Evolutionary conservation across 2,888 invertebrate genomes (phyloP).

Genomic region (Mycalesis mineus): DNA sequence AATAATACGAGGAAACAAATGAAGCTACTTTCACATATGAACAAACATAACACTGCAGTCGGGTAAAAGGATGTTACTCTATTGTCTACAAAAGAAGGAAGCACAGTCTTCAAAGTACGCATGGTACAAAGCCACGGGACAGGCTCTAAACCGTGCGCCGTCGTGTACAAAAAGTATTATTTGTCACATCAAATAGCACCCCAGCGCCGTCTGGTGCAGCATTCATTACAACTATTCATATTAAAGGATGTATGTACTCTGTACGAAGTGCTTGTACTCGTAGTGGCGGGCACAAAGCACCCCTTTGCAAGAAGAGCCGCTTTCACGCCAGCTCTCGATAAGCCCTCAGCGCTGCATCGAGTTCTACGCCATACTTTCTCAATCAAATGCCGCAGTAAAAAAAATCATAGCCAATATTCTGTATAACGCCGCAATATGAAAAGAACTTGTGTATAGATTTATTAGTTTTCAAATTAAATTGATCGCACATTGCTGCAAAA

Average conservation of each 20-base stretch:
- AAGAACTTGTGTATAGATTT: not conserved
- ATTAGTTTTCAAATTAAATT: not conserved
- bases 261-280: slow-evolving; percentile 57
- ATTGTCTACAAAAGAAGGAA: not conserved
- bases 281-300: slow-evolving; percentile 63
- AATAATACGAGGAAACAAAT: no score
- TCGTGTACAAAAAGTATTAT: slow-evolving; percentile 27
- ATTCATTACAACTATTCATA: slow-evolving; percentile 40
- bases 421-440: not conserved
- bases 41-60: not conserved
- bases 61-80: not conserved
- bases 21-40: no score
- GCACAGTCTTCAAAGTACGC: slow-evolving; percentile 4
- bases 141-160: slow-evolving; percentile 12
- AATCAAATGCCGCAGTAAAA: slow-evolving; percentile 24
- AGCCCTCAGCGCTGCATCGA: slow-evolving; percentile 41
- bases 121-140: slow-evolving; percentile 3
- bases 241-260: slow-evolving; percentile 48
- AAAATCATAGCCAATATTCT: slow-evolving; percentile 13
- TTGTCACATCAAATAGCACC: slow-evolving; percentile 26
- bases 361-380: slow-evolving; percentile 26
- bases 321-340: slow-evolving; percentile 64
- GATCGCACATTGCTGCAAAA: not conserved
- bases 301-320: slow-evolving; percentile 60
- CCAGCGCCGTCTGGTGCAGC: slow-evolving; percentile 31